Conservation (phyloP, 2,797 vertebrate genomes). For the Petrocephalus schoutedeni region DNA sequence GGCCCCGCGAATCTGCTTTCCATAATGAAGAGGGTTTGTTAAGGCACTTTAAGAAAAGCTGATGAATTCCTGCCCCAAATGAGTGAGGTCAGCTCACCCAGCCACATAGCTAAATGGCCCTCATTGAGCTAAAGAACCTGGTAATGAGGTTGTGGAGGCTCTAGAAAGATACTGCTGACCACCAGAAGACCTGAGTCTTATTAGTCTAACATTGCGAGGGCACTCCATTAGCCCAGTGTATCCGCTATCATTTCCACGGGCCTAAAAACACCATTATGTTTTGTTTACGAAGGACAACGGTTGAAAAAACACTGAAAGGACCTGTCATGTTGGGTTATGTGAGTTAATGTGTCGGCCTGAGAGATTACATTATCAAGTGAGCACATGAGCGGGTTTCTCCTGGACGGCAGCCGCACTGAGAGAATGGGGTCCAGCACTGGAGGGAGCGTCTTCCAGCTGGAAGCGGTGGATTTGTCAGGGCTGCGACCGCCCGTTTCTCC, state of each 20-base stretch:
- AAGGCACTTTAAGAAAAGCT: background rate
- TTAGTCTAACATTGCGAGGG: slow-evolving; percentile 29
- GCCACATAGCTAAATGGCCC: slow-evolving; percentile 30
- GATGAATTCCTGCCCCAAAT: background rate
- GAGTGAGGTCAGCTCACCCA: slow-evolving; percentile 20
- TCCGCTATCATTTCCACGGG: background rate
- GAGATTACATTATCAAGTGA: background rate
- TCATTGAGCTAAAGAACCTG: slow-evolving; percentile 35
- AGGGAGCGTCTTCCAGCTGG: background rate
- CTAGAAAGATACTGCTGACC: slow-evolving; percentile 28
- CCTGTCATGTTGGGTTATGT: background rate
- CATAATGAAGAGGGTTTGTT: background rate
- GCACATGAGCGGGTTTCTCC: background rate
- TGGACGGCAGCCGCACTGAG: background rate
- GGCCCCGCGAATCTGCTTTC: background rate
- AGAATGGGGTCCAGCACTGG: background rate
- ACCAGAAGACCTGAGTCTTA: slow-evolving; percentile 23
- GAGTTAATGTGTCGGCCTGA: background rate
- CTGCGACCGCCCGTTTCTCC: background rate
- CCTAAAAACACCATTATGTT: background rate
- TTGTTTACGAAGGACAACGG: background rate
- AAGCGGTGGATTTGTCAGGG: background rate
- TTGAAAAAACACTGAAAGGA: background rate
- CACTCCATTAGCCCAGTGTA: slow-evolving; percentile 5
- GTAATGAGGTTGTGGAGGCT: slow-evolving; percentile 32